These are phyloP conservation scores for Euleptes europaea DNA, from an alignment of 2,113 vertebrate genomes.

Conservation along the genomic window DNA sequence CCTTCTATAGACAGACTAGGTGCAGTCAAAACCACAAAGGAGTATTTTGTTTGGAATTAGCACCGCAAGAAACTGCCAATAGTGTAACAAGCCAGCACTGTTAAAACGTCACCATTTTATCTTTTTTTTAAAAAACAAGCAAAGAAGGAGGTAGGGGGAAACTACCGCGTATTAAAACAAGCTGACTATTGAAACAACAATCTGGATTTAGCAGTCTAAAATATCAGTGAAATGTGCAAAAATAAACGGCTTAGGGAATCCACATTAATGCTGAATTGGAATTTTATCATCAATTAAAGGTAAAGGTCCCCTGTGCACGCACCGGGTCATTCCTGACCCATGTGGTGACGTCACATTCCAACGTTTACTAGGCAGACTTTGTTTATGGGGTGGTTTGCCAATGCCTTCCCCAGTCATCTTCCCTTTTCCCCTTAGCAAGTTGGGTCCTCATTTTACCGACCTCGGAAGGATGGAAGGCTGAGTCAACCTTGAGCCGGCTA, in stretches of 20 bases:
- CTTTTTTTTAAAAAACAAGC: not conserved
- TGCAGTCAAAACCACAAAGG: conserved; percentile 30
- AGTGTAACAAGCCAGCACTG: not conserved
- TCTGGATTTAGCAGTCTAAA: not conserved
- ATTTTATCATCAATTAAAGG: not conserved
- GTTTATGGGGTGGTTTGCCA: no score
- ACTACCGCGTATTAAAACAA: not conserved
- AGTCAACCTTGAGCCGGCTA: no score
- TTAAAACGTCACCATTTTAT: conserved; percentile 3
- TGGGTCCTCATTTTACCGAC: no score
- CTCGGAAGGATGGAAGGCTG: no score
- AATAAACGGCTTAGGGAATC: not conserved
- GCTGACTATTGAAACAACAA: conserved; percentile 13
- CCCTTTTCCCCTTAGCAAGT: no score
- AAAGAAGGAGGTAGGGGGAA: no score
- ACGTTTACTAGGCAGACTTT: no score
- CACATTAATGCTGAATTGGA: not conserved
- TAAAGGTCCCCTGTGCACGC: no score
- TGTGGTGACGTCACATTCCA: no score
- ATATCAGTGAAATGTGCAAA: not conserved
- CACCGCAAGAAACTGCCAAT: not conserved
- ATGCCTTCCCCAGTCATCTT: no score
- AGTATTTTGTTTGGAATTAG: conserved; percentile 36
- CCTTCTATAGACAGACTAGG: not conserved
- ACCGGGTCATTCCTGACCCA: no score